Percentiles rank a stretch among this genome's conserved stretches.
phyloP scores from a whole-genome alignment of 2,113 vertebrate species.

The Toxostoma redivivum region DNA sequence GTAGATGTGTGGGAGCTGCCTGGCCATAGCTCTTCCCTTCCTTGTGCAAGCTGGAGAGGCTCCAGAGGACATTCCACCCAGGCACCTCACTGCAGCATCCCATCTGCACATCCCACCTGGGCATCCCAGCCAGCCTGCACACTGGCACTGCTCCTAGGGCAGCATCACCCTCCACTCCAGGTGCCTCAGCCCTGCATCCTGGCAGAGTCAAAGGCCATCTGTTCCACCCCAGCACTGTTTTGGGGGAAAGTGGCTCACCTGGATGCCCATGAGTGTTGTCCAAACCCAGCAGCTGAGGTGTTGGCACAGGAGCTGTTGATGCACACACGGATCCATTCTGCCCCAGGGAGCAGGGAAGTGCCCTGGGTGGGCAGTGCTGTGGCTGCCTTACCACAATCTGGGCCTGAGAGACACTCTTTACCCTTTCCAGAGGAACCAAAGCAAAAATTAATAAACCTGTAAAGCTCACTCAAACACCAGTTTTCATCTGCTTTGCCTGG shows the following conservation, averaged over 20 bases:
- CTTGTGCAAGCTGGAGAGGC: background rate
- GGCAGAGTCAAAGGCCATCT: background rate
- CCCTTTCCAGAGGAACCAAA: background rate
- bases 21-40: background rate
- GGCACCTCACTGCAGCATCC: background rate
- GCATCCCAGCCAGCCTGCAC: background rate
- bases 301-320: fast-evolving
- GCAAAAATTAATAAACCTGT: background rate
- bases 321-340: fast-evolving
- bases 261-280: fast-evolving
- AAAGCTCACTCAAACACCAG: background rate
- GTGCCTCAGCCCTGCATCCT: fast-evolving
- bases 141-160: background rate
- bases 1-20: background rate
- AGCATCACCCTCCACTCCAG: fast-evolving
- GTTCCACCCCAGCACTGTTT: fast-evolving
- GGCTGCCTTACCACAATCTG: fast-evolving
- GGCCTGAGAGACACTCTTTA: background rate
- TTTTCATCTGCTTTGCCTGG: background rate
- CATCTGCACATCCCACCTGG: no score
- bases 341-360: fast-evolving
- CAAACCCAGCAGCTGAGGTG: background rate
- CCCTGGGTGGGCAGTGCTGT: background rate
- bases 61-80: background rate
- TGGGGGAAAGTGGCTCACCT: fast-evolving